phyloP scores from a whole-genome alignment of 2,888 invertebrate genomes.

The Tetranychus truncatus region DNA sequence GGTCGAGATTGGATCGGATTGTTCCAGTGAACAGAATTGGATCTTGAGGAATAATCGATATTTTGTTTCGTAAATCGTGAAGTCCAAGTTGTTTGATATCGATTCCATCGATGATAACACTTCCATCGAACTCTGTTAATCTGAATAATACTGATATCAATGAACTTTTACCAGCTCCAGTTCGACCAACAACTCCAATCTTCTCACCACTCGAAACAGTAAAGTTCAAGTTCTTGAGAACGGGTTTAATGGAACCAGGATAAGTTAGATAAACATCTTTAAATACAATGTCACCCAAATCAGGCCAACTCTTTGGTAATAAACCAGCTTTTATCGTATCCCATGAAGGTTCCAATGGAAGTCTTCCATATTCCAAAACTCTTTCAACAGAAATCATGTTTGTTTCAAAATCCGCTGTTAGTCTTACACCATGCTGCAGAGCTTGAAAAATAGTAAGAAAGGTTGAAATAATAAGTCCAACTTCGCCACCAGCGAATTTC shows the following conservation, averaged over 20 bases:
- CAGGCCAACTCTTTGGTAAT: slow-evolving; percentile 35
- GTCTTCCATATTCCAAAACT: slow-evolving; percentile 53
- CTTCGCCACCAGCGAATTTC: not conserved
- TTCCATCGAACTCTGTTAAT: slow-evolving; percentile 34
- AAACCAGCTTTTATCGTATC: slow-evolving; percentile 36
- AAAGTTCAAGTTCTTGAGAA: slow-evolving; percentile 41
- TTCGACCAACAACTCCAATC: slow-evolving; percentile 58
- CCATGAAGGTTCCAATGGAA: slow-evolving; percentile 50
- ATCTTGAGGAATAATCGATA: slow-evolving; percentile 81
- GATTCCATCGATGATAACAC: slow-evolving; percentile 34
- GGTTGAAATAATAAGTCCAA: not conserved
- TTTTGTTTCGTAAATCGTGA: slow-evolving; percentile 53
- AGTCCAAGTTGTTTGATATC: slow-evolving; percentile 35
- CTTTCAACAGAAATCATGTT: slow-evolving; percentile 48
- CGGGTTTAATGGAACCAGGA: slow-evolving; percentile 51
- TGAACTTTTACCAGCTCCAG: slow-evolving; percentile 48
- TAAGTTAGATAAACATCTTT: slow-evolving; percentile 45
- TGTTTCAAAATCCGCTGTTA: slow-evolving; percentile 38
- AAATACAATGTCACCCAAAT: slow-evolving; percentile 29
- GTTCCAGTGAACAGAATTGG: slow-evolving; percentile 72
- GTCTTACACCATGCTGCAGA: slow-evolving; percentile 36
- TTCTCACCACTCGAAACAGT: slow-evolving; percentile 35
- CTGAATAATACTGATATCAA: slow-evolving; percentile 37
- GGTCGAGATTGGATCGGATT: slow-evolving; percentile 70
- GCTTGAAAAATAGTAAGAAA: not conserved